These are phyloP conservation scores for Drosophila navojoa DNA, from an alignment of 1,140 invertebrate species.

Conservation along the genomic window DNA sequence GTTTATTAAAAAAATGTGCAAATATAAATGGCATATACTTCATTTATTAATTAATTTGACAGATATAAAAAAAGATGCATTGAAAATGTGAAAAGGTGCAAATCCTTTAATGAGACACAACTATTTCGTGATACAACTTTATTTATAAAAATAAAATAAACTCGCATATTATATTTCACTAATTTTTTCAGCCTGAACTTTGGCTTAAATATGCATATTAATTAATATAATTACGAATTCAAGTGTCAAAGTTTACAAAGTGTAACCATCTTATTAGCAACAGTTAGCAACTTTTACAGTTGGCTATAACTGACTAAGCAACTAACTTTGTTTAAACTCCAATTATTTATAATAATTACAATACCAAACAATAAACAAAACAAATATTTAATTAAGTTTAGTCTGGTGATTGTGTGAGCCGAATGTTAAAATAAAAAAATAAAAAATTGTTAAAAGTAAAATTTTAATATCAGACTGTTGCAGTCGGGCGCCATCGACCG, in stretches of 20 bases:
- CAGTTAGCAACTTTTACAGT: too few relatives aligned
- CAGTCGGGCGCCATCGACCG: too few relatives aligned
- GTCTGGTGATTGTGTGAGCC: neutral
- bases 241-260: too few relatives aligned
- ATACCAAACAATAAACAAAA: neutral
- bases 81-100: conserved; percentile 5
- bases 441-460: neutral
- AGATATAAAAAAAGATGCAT: conserved; percentile 13
- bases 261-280: too few relatives aligned
- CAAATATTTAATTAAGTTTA: neutral
- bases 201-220: too few relatives aligned
- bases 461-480: too few relatives aligned
- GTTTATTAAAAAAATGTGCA: conserved; percentile 49
- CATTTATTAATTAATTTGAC: conserved; percentile 58
- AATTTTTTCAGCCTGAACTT: too few relatives aligned
- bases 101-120: conserved; percentile 3
- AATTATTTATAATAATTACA: too few relatives aligned
- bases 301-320: too few relatives aligned
- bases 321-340: too few relatives aligned
- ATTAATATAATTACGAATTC: too few relatives aligned
- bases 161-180: neutral
- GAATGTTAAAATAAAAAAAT: neutral
- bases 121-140: neutral
- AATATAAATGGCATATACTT: conserved; percentile 46
- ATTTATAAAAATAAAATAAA: too few relatives aligned